Conservation (phyloP, 2,888 invertebrate species). For the Drosophila pseudotakahashii region DNA sequence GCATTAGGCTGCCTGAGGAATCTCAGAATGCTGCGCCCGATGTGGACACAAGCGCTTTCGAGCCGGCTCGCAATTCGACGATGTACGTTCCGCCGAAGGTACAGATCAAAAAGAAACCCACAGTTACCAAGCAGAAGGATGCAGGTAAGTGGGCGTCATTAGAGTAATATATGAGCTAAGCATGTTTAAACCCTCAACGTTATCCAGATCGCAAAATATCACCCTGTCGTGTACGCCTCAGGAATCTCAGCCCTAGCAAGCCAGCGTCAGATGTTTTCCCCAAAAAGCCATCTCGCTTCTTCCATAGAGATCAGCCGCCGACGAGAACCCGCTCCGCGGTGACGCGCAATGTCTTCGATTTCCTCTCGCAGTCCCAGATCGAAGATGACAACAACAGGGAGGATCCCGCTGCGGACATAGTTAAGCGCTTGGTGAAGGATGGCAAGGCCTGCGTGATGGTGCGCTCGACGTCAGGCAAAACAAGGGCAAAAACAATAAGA, state of each 20-base stretch:
- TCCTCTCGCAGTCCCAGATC: slow-evolving; percentile 78
- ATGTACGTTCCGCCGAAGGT: slow-evolving; percentile 17
- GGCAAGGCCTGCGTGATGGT: slow-evolving; percentile 86
- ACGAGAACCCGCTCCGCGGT: slow-evolving; percentile 50
- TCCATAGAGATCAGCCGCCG: slow-evolving; percentile 54
- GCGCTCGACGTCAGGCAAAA: slow-evolving; percentile 84
- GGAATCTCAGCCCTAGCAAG: neutral
- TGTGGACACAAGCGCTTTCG: slow-evolving; percentile 27
- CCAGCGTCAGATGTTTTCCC: neutral
- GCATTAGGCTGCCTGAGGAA: slow-evolving; percentile 14
- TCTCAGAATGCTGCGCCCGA: neutral
- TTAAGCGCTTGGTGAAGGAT: slow-evolving; percentile 84
- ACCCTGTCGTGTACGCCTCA: neutral
- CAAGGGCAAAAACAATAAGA: slow-evolving; percentile 40
- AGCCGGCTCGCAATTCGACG: slow-evolving; percentile 56
- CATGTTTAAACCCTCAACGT: too few relatives aligned
- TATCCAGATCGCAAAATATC: slow-evolving; percentile 3
- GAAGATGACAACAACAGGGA: slow-evolving; percentile 60
- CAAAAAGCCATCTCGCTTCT: slow-evolving; percentile 45
- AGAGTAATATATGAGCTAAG: too few relatives aligned
- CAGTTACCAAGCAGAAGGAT: neutral
- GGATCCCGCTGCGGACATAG: slow-evolving; percentile 80
- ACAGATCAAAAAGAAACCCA: neutral
- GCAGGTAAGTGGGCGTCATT: slow-evolving; percentile 14
- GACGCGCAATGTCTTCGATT: slow-evolving; percentile 77